Evolutionary conservation across 2,888 invertebrate genomes (phyloP).

Genomic region (Agonopterix alstromeriana): DNA sequence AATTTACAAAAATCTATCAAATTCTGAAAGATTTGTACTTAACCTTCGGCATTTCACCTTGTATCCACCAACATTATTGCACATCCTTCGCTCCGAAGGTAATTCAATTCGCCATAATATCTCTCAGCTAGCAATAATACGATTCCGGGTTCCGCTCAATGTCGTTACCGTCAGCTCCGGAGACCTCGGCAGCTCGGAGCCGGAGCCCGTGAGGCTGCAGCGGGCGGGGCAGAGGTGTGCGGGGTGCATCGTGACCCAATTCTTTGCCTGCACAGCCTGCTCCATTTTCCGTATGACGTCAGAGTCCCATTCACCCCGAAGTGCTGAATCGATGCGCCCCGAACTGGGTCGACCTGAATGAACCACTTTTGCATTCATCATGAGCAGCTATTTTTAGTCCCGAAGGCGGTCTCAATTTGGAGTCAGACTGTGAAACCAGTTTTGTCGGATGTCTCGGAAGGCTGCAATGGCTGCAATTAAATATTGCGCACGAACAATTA

Average conservation of each 20-base stretch:
- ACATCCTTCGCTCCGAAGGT: conserved; percentile 31
- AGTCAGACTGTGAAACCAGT: conserved; percentile 37
- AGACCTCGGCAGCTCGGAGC: not conserved
- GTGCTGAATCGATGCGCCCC: conserved; percentile 63
- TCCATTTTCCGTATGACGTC: conserved; percentile 68
- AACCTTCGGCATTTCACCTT: not conserved
- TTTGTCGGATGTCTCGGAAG: conserved; percentile 38
- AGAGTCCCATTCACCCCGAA: conserved; percentile 62
- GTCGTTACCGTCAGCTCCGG: conserved; percentile 19
- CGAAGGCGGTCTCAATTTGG: conserved; percentile 34
- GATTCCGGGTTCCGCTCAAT: conserved; percentile 23
- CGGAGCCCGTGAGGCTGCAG: conserved; percentile 7
- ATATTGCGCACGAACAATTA: conserved; percentile 19
- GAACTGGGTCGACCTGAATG: conserved; percentile 68
- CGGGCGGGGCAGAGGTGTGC: conserved; percentile 28
- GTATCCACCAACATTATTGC: conserved; percentile 12
- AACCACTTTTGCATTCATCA: conserved; percentile 54
- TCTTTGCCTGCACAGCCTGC: conserved; percentile 57
- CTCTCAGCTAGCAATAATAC: conserved; percentile 21
- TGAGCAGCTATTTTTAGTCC: conserved; percentile 50
- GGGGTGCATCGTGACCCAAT: conserved; percentile 52
- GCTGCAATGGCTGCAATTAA: conserved; percentile 38
- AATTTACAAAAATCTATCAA: too few relatives aligned
- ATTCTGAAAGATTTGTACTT: too few relatives aligned
- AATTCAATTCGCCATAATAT: conserved; percentile 17